These are phyloP conservation scores for Scomber scombrus DNA, from an alignment of 2,113 vertebrate genomes.

Conservation along the genomic window DNA sequence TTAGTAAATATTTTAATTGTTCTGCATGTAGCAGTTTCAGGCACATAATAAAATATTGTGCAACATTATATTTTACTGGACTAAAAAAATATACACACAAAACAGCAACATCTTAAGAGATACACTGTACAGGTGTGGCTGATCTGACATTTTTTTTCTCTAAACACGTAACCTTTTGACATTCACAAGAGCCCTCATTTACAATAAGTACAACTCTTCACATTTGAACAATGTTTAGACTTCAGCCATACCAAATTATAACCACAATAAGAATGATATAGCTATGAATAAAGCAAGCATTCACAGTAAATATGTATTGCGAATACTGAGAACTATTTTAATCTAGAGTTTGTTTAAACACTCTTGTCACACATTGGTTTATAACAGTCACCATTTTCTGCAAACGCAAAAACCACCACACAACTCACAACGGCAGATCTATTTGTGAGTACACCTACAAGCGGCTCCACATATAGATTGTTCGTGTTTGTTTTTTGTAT, in stretches of 20 bases:
- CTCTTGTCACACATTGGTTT: slow-evolving; percentile 53
- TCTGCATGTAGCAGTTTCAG: slow-evolving; percentile 78
- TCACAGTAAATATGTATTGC: slow-evolving; percentile 59
- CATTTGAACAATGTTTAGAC: slow-evolving; percentile 35
- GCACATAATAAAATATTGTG: slow-evolving; percentile 82
- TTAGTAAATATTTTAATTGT: slow-evolving; percentile 70
- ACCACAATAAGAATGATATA: slow-evolving; percentile 54
- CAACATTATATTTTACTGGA: slow-evolving; percentile 75
- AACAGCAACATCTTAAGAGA: slow-evolving; percentile 66
- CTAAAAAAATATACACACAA: slow-evolving; percentile 79
- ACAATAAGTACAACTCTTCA: slow-evolving; percentile 38
- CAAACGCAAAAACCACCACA: slow-evolving; percentile 62
- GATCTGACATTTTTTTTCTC: slow-evolving; percentile 18
- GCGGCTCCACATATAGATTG: slow-evolving; percentile 30
- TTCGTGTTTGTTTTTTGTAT: slow-evolving; percentile 3
- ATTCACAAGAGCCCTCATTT: slow-evolving; percentile 66
- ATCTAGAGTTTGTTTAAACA: slow-evolving; percentile 32
- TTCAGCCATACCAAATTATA: slow-evolving; percentile 47
- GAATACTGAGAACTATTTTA: slow-evolving; percentile 40
- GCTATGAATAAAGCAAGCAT: slow-evolving; percentile 54
- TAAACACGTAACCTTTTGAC: slow-evolving; percentile 53
- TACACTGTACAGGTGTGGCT: slow-evolving; percentile 64
- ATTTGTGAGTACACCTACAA: slow-evolving; percentile 38
- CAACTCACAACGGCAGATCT: slow-evolving; percentile 41
- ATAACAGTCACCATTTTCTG: slow-evolving; percentile 60